Conservation (phyloP, 2,113 vertebrate genomes). For the Plecotus auritus region DNA sequence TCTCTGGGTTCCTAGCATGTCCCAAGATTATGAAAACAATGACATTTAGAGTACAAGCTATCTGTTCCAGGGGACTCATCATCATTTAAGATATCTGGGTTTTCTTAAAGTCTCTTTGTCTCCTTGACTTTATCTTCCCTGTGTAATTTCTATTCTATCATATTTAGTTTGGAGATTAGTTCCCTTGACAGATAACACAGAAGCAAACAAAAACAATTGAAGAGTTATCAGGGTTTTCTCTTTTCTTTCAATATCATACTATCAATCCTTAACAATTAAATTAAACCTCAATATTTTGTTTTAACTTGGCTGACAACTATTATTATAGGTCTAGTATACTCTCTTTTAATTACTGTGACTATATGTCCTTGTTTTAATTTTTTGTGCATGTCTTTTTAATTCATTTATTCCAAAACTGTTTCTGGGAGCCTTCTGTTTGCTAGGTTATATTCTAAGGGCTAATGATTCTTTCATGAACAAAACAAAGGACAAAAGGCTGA, state of each 20-base stretch:
- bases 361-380: not conserved
- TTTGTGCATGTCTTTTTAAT: not conserved
- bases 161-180: not conserved
- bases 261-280: constrained; percentile 6
- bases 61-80: not conserved
- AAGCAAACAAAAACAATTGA: not conserved
- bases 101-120: not conserved
- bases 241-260: not conserved
- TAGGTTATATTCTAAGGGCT: not conserved
- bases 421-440: not conserved
- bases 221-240: not conserved
- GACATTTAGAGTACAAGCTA: not conserved
- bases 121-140: not conserved
- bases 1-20: not conserved
- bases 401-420: constrained; percentile 19
- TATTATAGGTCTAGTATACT: not conserved
- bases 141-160: not conserved
- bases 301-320: not conserved
- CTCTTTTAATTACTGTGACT: constrained; percentile 1
- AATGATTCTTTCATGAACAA: not conserved
- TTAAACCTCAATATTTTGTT: not conserved
- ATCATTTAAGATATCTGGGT: not conserved
- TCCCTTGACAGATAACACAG: constrained; percentile 8
- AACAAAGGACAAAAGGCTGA: not conserved
- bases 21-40: not conserved